Conservation (phyloP, 1,140 invertebrate species). For the Trachymyrmex cornetzi region DNA sequence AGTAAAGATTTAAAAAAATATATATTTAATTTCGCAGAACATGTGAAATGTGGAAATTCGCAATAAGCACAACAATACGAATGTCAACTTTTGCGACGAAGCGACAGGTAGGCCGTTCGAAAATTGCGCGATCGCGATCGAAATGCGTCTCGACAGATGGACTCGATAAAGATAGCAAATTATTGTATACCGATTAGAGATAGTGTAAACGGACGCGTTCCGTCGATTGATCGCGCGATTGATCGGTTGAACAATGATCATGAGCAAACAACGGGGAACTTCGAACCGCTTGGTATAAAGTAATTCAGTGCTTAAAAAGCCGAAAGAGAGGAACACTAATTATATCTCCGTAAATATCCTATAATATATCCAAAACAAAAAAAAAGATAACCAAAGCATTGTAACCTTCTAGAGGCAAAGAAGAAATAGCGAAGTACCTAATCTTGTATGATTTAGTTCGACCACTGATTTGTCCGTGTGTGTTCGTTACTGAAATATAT, state of each 20-base stretch:
- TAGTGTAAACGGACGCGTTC: conserved; percentile 53
- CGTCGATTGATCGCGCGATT: conserved; percentile 67
- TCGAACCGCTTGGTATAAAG: conserved; percentile 74
- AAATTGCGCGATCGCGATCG: conserved; percentile 60
- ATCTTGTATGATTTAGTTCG: conserved; percentile 83
- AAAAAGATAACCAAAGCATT: conserved; percentile 81
- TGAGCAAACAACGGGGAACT: conserved; percentile 59
- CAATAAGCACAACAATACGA: conserved; percentile 28
- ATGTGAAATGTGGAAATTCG: conserved; percentile 38
- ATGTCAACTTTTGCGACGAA: conserved; percentile 63
- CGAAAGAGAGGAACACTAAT: conserved; percentile 75
- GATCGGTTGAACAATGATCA: conserved; percentile 61
- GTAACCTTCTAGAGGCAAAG: conserved; percentile 83
- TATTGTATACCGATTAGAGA: conserved; percentile 74
- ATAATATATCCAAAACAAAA: conserved; percentile 82
- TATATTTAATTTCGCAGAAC: not conserved
- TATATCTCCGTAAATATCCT: conserved; percentile 83
- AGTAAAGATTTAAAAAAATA: not conserved
- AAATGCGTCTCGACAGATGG: conserved; percentile 22
- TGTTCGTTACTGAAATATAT: conserved; percentile 84
- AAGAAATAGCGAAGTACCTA: conserved; percentile 82
- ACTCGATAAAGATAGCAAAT: conserved; percentile 69
- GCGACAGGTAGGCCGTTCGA: conserved; percentile 69
- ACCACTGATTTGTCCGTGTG: conserved; percentile 84
- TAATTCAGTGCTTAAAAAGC: conserved; percentile 71